These are phyloP conservation scores for Ametastegia equiseti DNA, from an alignment of 2,888 invertebrate species.

Conservation along the genomic window DNA sequence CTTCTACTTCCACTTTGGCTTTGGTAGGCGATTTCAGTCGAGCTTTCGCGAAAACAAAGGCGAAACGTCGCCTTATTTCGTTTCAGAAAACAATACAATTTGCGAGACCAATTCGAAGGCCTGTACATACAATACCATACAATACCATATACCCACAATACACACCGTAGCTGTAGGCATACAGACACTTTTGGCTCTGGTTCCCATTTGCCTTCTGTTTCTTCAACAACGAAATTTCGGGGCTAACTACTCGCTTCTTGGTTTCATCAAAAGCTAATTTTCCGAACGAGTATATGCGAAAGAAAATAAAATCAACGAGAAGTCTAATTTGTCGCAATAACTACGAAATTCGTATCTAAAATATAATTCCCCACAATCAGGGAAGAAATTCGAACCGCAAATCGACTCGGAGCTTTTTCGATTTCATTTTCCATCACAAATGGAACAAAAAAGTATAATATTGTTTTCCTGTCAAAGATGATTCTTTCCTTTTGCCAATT, in stretches of 20 bases:
- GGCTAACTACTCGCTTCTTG: not conserved
- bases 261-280: not conserved
- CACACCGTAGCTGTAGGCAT: too few species aligned
- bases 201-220: not conserved
- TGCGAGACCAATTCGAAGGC: constrained; percentile 24
- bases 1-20: constrained; percentile 6
- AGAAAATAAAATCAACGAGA: not conserved
- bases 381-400: too few species aligned
- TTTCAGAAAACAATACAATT: constrained; percentile 1
- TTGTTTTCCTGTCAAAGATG: too few species aligned
- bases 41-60: constrained; percentile 24
- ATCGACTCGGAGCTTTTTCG: too few species aligned
- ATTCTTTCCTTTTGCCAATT: too few species aligned
- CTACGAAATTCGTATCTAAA: too few species aligned
- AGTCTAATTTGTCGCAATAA: not conserved
- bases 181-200: too few species aligned
- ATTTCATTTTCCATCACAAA: too few species aligned
- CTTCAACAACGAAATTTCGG: not conserved
- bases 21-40: not conserved
- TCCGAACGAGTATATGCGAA: not conserved
- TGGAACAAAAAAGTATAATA: too few species aligned
- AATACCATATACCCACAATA: too few species aligned
- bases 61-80: constrained; percentile 11
- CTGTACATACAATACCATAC: too few species aligned
- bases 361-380: too few species aligned